Evolutionary conservation across 2,797 vertebrate species (phyloP).

Genomic region (Anguilla obscura): DNA sequence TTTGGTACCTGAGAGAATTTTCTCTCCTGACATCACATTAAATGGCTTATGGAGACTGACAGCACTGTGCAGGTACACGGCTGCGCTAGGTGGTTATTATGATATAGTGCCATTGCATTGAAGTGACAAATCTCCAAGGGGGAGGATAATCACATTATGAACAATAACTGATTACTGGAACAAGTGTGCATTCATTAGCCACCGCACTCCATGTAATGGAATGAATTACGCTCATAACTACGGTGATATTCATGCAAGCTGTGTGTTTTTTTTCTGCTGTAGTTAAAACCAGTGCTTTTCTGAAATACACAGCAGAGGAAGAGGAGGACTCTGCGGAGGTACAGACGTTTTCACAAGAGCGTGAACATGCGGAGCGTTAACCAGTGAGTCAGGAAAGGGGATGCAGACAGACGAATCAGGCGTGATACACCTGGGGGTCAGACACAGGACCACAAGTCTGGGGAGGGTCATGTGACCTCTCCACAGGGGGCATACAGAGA

Average conservation of each 20-base stretch:
- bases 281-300: background rate
- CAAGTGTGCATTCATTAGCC: background rate
- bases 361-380: background rate
- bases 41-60: background rate
- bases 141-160: conserved; percentile 9
- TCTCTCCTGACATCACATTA: background rate
- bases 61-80: background rate
- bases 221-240: background rate
- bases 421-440: background rate
- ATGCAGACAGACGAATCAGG: background rate
- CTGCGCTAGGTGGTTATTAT: conserved; percentile 15
- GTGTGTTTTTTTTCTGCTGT: background rate
- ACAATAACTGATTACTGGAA: conserved; percentile 26
- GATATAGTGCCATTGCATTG: background rate
- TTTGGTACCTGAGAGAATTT: background rate
- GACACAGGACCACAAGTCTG: too few species aligned
- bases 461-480: too few species aligned
- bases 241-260: background rate
- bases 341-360: background rate
- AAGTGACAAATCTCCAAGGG: conserved; percentile 3
- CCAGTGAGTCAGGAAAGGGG: background rate
- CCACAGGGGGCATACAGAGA: too few species aligned
- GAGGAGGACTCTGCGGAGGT: background rate
- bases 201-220: background rate
- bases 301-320: background rate